These are phyloP conservation scores for Porphyrio hochstetteri DNA, from an alignment of 2,113 vertebrate species.

Conservation along the genomic window DNA sequence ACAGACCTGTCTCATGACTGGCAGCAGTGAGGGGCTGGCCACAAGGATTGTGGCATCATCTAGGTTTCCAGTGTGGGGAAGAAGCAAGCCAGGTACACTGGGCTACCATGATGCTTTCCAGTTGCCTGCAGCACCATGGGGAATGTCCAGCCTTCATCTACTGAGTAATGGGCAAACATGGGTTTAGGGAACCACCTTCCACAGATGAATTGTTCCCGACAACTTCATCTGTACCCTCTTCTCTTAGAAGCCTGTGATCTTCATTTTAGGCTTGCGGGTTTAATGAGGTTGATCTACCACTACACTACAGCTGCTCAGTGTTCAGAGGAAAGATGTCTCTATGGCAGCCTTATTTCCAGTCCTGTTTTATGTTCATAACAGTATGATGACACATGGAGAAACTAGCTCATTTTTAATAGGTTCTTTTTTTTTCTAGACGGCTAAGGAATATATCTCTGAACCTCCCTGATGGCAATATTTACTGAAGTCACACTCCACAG, in stretches of 20 bases:
- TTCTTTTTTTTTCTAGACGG: neutral
- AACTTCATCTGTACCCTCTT: neutral
- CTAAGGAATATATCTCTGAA: neutral
- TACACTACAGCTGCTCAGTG: neutral
- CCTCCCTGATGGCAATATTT: neutral
- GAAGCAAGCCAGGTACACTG: neutral
- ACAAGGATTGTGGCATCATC: neutral
- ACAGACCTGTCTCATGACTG: neutral
- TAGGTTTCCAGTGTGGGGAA: neutral
- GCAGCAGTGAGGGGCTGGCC: neutral
- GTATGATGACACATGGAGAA: neutral
- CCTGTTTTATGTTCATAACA: neutral
- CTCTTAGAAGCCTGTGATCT: neutral
- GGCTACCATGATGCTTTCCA: neutral
- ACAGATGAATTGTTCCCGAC: neutral
- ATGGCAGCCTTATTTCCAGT: neutral
- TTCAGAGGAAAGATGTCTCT: neutral
- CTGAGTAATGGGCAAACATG: neutral
- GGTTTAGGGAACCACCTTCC: neutral
- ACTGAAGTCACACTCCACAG: neutral
- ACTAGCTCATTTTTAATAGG: neutral
- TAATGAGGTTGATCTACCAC: neutral
- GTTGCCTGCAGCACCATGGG: neutral
- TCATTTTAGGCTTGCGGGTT: neutral
- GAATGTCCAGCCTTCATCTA: neutral